These are phyloP conservation scores for Tokudaia muenninki DNA, from an alignment of 2,797 vertebrate genomes.

Conservation along the genomic window DNA sequence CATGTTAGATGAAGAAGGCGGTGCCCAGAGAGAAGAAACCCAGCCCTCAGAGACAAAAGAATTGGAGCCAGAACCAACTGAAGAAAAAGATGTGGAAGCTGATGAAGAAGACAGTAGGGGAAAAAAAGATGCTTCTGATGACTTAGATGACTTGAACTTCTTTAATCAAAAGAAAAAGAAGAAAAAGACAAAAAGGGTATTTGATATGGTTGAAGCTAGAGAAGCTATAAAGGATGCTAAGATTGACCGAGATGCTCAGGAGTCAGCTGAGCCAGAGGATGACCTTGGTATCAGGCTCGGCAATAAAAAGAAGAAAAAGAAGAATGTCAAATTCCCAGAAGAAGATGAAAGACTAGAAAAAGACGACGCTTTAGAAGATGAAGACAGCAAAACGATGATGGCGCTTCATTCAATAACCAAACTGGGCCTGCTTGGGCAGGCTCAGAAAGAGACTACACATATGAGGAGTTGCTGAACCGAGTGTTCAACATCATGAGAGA, in stretches of 20 bases:
- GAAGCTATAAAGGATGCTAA: slow-evolving; percentile 95
- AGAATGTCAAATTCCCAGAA: slow-evolving; percentile 94
- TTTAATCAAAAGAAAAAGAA: slow-evolving; percentile 99
- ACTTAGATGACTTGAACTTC: slow-evolving; percentile 96
- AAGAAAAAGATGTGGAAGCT: slow-evolving; percentile 93
- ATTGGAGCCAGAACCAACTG: slow-evolving; percentile 92
- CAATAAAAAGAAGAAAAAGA: slow-evolving; percentile 94
- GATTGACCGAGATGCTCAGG: slow-evolving; percentile 93
- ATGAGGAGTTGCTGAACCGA: slow-evolving; percentile 96
- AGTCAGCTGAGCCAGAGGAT: slow-evolving; percentile 92
- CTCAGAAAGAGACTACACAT: slow-evolving; percentile 96
- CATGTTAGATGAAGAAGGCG: slow-evolving; percentile 96
- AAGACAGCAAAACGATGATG: slow-evolving; percentile 96
- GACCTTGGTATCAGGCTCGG: slow-evolving; percentile 94
- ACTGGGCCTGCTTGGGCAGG: slow-evolving; percentile 95
- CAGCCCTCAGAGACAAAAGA: slow-evolving; percentile 93
- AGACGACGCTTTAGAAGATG: slow-evolving; percentile 91
- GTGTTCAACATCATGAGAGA: slow-evolving; percentile 99
- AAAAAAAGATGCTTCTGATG: slow-evolving; percentile 95
- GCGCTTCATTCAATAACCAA: slow-evolving; percentile 95
- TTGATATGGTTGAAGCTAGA: slow-evolving; percentile 95
- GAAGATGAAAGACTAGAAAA: slow-evolving; percentile 93
- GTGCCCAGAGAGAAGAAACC: slow-evolving; percentile 91
- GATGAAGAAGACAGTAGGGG: slow-evolving; percentile 94
- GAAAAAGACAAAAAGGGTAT: slow-evolving; percentile 97